Evolutionary conservation across 1,140 invertebrate species (phyloP).

Genomic region (Apocrypta bakeri): DNA sequence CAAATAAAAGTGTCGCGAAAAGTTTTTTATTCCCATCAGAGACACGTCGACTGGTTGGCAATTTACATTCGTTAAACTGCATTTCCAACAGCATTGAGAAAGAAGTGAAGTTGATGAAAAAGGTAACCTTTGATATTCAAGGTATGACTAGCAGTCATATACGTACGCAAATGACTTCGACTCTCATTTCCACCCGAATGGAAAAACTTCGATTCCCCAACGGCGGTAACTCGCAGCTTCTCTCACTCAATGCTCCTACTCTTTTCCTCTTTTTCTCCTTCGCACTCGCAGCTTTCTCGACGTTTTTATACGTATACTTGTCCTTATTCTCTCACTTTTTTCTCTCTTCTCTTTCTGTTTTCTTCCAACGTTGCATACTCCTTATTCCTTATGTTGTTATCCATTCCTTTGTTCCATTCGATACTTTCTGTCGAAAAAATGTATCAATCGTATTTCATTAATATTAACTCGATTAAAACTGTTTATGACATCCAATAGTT

Average conservation of each 20-base stretch:
- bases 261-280: conserved; percentile 1
- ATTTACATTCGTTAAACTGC: conserved; percentile 38
- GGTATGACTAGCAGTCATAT: conserved; percentile 40
- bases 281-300: neutral
- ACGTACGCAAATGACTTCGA: conserved; percentile 24
- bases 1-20: conserved; percentile 4
- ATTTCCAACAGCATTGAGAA: conserved; percentile 31
- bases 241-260: conserved; percentile 1
- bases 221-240: conserved; percentile 45
- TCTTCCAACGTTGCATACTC: conserved; percentile 7
- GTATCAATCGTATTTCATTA: neutral
- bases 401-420: conserved; percentile 16
- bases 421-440: neutral
- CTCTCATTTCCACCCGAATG: conserved; percentile 50
- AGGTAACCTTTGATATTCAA: conserved; percentile 36
- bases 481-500: no score
- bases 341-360: conserved; percentile 12
- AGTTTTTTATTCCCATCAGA: conserved; percentile 10
- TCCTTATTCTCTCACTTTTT: neutral
- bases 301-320: neutral
- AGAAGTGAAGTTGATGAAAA: conserved; percentile 39
- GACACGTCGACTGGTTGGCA: neutral
- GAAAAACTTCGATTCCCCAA: conserved; percentile 51
- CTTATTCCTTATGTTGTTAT: conserved; percentile 15
- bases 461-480: no score